Evolutionary conservation across 2,888 invertebrate species (phyloP).

Genomic region (Nemurella pictetii): DNA sequence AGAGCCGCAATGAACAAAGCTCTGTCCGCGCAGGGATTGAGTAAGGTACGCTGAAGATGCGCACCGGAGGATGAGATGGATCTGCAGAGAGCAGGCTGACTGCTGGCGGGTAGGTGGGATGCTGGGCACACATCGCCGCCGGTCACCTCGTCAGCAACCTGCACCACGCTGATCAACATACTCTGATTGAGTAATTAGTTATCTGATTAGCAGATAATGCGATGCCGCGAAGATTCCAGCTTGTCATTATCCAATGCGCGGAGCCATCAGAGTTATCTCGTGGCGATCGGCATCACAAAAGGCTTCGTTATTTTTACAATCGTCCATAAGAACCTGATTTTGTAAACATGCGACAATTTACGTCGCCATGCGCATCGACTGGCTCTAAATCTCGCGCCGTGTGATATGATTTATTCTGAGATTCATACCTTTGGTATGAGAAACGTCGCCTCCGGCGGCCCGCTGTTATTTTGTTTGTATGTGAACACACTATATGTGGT

Average conservation of each 20-base stretch:
- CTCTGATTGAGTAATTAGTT: neutral
- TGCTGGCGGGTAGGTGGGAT: neutral
- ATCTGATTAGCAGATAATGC: neutral
- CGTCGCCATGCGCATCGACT: neutral
- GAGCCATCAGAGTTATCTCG: neutral
- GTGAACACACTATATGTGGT: neutral
- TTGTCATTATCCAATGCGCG: neutral
- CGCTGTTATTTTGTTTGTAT: neutral
- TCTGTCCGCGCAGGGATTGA: neutral
- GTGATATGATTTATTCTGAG: neutral
- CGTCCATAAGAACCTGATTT: neutral
- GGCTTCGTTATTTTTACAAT: neutral
- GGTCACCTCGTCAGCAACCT: neutral
- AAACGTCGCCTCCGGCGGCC: neutral
- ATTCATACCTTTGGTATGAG: neutral
- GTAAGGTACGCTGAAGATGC: no score
- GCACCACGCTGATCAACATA: neutral
- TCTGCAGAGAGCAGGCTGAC: neutral
- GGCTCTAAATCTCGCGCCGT: neutral
- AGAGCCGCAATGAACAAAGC: neutral
- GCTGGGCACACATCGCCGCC: neutral
- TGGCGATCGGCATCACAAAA: neutral
- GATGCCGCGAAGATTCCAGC: neutral
- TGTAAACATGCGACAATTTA: neutral
- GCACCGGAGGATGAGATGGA: neutral